Percentiles rank a stretch among this genome's conserved stretches.
Evolutionary conservation across 2,113 vertebrate species (phyloP).

Genomic region (Dolichotis patagonum): DNA sequence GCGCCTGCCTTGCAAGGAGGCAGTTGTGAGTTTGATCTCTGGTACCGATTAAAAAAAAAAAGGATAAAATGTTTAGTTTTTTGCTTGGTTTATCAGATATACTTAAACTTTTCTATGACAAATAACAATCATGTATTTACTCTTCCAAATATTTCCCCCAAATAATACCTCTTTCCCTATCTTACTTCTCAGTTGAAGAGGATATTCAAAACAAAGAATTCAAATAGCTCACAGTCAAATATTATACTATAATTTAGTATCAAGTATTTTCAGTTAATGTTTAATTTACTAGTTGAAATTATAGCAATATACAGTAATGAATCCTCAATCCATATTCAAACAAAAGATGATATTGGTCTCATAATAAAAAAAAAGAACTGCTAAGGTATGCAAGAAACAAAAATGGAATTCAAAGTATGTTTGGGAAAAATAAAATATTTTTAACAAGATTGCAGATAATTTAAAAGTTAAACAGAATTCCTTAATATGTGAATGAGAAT

Average conservation of each 20-base stretch:
- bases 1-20: no score
- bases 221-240: neutral
- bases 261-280: constrained; percentile 43
- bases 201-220: constrained; percentile 1
- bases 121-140: neutral
- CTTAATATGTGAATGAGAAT: neutral
- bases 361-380: neutral
- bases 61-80: neutral
- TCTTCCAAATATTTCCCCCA: constrained; percentile 7
- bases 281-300: constrained; percentile 30
- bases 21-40: no score
- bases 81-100: neutral
- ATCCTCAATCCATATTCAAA: neutral
- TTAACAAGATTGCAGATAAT: neutral
- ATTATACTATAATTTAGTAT: neutral
- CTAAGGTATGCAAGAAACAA: neutral
- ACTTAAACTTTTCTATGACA: neutral
- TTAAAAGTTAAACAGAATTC: constrained; percentile 23
- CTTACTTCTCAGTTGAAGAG: constrained; percentile 24
- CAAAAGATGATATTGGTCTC: neutral
- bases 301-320: neutral
- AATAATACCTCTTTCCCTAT: neutral
- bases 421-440: constrained; percentile 33
- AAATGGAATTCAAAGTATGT: constrained; percentile 21
- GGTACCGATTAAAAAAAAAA: no score